Conservation (phyloP, 2,888 invertebrate genomes). For the Volucella bombylans region DNA sequence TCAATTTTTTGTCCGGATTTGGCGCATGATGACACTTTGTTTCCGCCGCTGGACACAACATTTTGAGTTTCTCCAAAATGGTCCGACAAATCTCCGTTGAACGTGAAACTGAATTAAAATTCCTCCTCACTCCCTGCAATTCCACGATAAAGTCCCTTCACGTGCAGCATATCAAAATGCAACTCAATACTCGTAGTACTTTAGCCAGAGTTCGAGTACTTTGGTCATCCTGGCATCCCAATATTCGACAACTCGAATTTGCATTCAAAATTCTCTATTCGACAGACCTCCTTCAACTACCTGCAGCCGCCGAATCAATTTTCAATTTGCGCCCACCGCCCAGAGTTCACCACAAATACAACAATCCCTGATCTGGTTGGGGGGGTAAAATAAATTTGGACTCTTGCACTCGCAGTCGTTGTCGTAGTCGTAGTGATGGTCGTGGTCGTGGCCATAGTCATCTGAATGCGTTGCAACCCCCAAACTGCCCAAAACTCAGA, state of each 20-base stretch:
- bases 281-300: constrained; percentile 42
- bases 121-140: not conserved
- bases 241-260: constrained; percentile 42
- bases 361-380: constrained; percentile 13
- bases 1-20: too few relatives aligned
- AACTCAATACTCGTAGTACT: constrained; percentile 32
- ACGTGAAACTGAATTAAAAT: constrained; percentile 13
- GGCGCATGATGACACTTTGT: too few relatives aligned
- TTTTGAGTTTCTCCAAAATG: not conserved
- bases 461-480: constrained; percentile 40
- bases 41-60: not conserved
- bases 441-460: not conserved
- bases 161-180: constrained; percentile 14
- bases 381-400: constrained; percentile 38
- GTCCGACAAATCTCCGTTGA: not conserved
- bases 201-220: constrained; percentile 23
- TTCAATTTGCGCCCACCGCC: constrained; percentile 59
- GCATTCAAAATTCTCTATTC: constrained; percentile 51
- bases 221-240: too few relatives aligned
- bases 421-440: too few relatives aligned
- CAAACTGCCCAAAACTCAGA: constrained; percentile 22
- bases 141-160: constrained; percentile 32
- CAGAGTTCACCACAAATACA: not conserved
- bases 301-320: constrained; percentile 58
- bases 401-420: not conserved